A percentile compares a stretch with the other conserved stretches of the same genome.
Conservation (phyloP, 1,140 invertebrate species). For the Berghia stephanieae region DNA sequence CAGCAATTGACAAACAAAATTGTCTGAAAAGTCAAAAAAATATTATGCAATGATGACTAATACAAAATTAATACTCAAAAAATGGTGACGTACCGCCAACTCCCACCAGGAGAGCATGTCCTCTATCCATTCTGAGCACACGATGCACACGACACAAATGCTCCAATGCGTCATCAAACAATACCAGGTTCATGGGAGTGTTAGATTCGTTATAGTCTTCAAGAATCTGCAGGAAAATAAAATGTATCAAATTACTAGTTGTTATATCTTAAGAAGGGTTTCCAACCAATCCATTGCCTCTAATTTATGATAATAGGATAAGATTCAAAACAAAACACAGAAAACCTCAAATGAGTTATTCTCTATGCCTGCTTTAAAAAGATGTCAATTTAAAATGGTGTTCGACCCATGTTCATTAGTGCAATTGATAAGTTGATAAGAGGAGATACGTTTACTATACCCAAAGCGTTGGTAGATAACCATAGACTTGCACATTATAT, state of each 20-base stretch:
- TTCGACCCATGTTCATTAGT: too few species aligned
- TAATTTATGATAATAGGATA: too few species aligned
- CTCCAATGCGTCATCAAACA: slow-evolving; percentile 90
- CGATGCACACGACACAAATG: slow-evolving; percentile 87
- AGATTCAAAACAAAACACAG: too few species aligned
- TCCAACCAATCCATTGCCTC: too few species aligned
- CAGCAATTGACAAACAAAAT: neutral
- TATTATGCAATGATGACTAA: neutral
- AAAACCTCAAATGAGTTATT: too few species aligned
- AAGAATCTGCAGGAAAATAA: slow-evolving; percentile 73
- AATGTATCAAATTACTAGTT: neutral
- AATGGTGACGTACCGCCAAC: slow-evolving; percentile 76
- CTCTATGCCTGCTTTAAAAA: too few species aligned
- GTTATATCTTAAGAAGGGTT: neutral
- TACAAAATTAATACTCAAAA: neutral
- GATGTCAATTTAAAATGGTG: too few species aligned
- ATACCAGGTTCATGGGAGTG: slow-evolving; percentile 76
- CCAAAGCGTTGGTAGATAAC: too few species aligned
- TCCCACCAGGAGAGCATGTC: slow-evolving; percentile 85
- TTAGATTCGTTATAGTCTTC: slow-evolving; percentile 82
- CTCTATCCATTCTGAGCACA: slow-evolving; percentile 81
- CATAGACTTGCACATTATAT: too few species aligned
- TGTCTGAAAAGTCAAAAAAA: neutral
- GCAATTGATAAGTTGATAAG: too few species aligned
- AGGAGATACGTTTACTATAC: too few species aligned